These are phyloP conservation scores for Chalcis sispes DNA, from an alignment of 2,888 invertebrate genomes.

Conservation along the genomic window DNA sequence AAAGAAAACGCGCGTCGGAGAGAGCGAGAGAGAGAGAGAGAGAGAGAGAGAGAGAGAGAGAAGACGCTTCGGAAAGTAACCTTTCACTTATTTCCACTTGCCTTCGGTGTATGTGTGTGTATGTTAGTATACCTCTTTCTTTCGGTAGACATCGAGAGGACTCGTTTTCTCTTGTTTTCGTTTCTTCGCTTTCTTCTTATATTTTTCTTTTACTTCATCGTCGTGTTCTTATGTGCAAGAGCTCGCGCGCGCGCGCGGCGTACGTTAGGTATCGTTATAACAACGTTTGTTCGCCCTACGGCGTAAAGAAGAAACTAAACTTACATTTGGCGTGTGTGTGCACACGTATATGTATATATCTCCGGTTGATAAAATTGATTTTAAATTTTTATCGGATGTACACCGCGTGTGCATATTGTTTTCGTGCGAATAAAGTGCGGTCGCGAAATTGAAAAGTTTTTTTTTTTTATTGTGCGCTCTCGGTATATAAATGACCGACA, in stretches of 20 bases:
- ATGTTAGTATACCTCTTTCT: constrained; percentile 61
- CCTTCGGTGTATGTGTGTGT: constrained; percentile 45
- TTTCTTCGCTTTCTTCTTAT: constrained; percentile 38
- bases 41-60: constrained; percentile 41
- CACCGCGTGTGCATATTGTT: background rate
- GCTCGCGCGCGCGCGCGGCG: background rate
- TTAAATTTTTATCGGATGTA: constrained; percentile 45
- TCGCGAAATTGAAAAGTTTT: background rate
- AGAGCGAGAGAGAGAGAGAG: constrained; percentile 52
- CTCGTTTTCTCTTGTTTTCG: constrained; percentile 59
- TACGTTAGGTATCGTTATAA: background rate
- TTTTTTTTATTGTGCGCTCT: too few relatives aligned
- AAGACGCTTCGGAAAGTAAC: constrained; percentile 61
- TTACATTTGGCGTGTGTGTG: constrained; percentile 39
- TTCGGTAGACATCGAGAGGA: constrained; percentile 7
- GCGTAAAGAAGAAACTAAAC: constrained; percentile 17
- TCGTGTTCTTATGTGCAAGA: background rate
- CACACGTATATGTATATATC: too few relatives aligned
- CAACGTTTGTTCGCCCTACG: background rate
- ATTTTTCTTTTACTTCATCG: constrained; percentile 29
- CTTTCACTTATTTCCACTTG: constrained; percentile 67
- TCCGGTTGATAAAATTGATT: constrained; percentile 47
- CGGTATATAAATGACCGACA: background rate
- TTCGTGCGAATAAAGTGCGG: background rate
- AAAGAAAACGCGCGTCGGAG: constrained; percentile 12